Evolutionary conservation across 2,113 vertebrate genomes (phyloP).

Genomic region (Agapornis roseicollis): DNA sequence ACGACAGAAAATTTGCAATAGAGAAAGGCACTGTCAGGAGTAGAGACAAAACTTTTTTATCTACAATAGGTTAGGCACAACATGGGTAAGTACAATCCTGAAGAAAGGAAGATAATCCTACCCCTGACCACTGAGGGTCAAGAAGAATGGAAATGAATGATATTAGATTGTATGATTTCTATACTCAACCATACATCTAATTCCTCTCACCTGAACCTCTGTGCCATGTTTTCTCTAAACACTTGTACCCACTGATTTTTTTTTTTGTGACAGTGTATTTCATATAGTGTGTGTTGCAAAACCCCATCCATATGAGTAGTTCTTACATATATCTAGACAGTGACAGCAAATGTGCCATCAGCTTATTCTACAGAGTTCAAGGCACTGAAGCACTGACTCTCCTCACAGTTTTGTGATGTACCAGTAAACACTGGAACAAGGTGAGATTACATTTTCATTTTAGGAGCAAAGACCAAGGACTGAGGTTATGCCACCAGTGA

Average conservation of each 20-base stretch:
- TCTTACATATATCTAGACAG: background rate
- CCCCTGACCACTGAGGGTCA: background rate
- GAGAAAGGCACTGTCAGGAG: background rate
- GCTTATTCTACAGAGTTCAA: background rate
- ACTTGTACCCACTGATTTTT: background rate
- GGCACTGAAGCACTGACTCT: background rate
- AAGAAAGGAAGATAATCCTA: conserved; percentile 17
- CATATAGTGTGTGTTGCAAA: background rate
- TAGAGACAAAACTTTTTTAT: conserved; percentile 9
- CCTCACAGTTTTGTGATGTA: background rate
- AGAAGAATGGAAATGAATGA: conserved; percentile 29
- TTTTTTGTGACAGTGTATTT: background rate
- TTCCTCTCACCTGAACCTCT: background rate
- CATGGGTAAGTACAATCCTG: background rate
- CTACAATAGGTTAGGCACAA: background rate
- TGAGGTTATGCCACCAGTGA: background rate
- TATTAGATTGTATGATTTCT: background rate
- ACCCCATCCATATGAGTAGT: background rate
- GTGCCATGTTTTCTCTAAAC: background rate
- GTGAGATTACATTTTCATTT: conserved; percentile 35
- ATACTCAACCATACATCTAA: background rate
- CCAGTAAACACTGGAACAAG: conserved; percentile 24
- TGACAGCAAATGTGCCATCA: background rate
- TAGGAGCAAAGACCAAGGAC: conserved; percentile 1
- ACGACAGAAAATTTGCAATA: background rate